phyloP scores from a whole-genome alignment of 2,888 invertebrate species.

The Nudaria mundana region DNA sequence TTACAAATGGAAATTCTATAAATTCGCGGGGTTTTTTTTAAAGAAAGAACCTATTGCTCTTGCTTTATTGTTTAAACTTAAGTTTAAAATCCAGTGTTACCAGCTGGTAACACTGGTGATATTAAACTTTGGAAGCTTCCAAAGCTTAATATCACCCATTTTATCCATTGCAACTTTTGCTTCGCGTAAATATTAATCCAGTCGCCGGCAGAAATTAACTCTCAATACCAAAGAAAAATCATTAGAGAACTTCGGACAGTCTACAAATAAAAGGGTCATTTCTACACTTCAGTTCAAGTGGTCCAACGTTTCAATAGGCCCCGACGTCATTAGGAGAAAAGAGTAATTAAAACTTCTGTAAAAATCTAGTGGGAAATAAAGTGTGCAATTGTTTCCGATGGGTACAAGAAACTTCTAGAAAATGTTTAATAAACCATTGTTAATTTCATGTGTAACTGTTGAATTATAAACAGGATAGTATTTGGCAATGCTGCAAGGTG shows the following conservation, averaged over 20 bases:
- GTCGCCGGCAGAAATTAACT: constrained; percentile 13
- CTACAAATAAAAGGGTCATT: constrained; percentile 67
- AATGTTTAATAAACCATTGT: background rate
- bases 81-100: no score
- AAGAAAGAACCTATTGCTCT: no score
- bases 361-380: constrained; percentile 51
- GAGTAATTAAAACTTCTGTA: constrained; percentile 74
- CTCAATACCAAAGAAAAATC: constrained; percentile 28
- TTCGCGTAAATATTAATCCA: constrained; percentile 13
- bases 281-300: constrained; percentile 62
- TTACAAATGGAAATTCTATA: no score
- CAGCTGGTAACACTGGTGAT: no score
- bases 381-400: constrained; percentile 24
- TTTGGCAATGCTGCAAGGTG: constrained; percentile 70
- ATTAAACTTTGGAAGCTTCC: no score
- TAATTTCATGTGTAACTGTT: constrained; percentile 49
- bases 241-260: constrained; percentile 36
- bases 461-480: constrained; percentile 66
- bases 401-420: constrained; percentile 15
- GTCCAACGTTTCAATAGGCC: constrained; percentile 59
- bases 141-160: background rate
- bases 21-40: no score
- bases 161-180: background rate
- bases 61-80: no score
- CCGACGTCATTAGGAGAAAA: constrained; percentile 68